phyloP scores from a whole-genome alignment of 2,888 invertebrate genomes.

The Odontomyia ornata region DNA sequence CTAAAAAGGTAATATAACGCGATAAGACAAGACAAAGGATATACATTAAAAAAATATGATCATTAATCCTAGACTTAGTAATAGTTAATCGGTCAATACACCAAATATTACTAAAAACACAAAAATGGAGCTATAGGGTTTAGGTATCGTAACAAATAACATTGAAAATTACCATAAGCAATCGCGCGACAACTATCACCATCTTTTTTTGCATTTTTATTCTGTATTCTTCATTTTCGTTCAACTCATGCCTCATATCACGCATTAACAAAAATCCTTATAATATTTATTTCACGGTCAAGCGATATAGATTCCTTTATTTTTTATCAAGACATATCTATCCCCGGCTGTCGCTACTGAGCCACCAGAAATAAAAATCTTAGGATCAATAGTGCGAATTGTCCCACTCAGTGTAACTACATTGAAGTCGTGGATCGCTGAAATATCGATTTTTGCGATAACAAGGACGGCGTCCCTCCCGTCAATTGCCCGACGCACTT shows the following conservation, averaged over 20 bases:
- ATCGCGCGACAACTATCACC: conserved; percentile 63
- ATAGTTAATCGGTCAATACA: too few relatives aligned
- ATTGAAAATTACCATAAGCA: conserved; percentile 63
- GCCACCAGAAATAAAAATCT: conserved; percentile 60
- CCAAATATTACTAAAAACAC: too few relatives aligned
- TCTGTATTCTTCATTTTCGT: conserved; percentile 69
- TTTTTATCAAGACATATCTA: conserved; percentile 55
- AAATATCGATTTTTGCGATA: conserved; percentile 76
- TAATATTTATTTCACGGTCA: neutral
- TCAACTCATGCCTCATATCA: conserved; percentile 69
- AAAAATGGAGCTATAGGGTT: too few relatives aligned
- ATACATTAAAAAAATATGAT: too few relatives aligned
- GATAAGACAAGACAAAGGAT: too few relatives aligned
- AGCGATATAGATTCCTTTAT: neutral
- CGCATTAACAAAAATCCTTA: conserved; percentile 64
- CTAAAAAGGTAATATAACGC: too few relatives aligned
- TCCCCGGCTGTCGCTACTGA: conserved; percentile 56
- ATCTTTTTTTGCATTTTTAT: conserved; percentile 66
- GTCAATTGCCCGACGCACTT: conserved; percentile 84
- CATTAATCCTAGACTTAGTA: too few relatives aligned
- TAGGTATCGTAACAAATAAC: too few relatives aligned
- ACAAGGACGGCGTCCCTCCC: conserved; percentile 72
- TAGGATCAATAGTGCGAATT: conserved; percentile 65
- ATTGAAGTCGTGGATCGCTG: conserved; percentile 68
- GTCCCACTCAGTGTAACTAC: conserved; percentile 69